Percentiles rank a stretch among this genome's conserved stretches.
Evolutionary conservation across 2,888 invertebrate genomes (phyloP).

Genomic region (Orthosia incerta): DNA sequence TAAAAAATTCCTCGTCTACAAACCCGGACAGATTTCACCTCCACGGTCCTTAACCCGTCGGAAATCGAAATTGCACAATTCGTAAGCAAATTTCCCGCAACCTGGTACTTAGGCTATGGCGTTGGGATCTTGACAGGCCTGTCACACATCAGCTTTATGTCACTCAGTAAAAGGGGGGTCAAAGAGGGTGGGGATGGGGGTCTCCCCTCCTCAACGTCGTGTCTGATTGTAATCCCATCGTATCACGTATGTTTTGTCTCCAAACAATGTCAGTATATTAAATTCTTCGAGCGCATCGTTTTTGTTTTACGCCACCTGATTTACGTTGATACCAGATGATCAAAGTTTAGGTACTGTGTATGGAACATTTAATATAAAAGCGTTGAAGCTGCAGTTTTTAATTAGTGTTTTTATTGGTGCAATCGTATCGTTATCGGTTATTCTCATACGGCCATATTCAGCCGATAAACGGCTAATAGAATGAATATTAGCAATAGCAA

Average conservation of each 20-base stretch:
- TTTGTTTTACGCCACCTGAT: conserved; percentile 53
- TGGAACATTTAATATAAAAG: not conserved
- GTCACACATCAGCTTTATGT: conserved; percentile 66
- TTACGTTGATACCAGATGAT: conserved; percentile 43
- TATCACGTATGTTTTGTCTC: conserved; percentile 63
- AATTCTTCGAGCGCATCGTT: conserved; percentile 55
- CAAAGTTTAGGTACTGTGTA: not conserved
- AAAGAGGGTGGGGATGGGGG: not conserved
- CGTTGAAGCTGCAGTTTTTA: not conserved
- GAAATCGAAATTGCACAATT: conserved; percentile 54
- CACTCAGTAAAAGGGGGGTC: conserved; percentile 32
- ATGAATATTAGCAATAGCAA: conserved; percentile 19
- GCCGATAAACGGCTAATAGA: not conserved
- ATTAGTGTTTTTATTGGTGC: not conserved
- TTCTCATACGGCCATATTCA: not conserved
- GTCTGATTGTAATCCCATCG: conserved; percentile 64
- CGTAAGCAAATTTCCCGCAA: conserved; percentile 56
- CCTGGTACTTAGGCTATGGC: conserved; percentile 28
- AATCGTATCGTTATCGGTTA: no score
- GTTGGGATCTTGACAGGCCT: conserved; percentile 58
- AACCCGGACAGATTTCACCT: conserved; percentile 12
- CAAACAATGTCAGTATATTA: conserved; percentile 58
- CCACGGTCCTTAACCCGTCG: conserved; percentile 24
- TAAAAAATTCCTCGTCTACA: not conserved
- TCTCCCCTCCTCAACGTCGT: conserved; percentile 41